A percentile compares a stretch with the other conserved stretches of the same genome.
These are phyloP conservation scores for Thereva nobilitata DNA, from an alignment of 2,888 invertebrate species.

Conservation along the genomic window DNA sequence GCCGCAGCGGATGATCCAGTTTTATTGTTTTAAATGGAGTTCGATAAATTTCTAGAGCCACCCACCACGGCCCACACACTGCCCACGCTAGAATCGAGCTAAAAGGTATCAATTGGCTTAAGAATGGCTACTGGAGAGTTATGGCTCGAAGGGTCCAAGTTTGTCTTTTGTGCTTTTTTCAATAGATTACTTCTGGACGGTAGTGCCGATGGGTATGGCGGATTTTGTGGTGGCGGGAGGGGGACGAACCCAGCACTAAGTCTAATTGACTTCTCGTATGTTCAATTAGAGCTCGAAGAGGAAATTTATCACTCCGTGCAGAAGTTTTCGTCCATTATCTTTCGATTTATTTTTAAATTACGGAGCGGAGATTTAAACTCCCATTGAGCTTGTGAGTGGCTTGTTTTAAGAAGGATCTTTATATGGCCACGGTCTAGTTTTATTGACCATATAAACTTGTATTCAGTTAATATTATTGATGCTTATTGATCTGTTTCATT, in stretches of 20 bases:
- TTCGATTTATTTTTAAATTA: not conserved
- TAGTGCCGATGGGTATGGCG: slow-evolving; percentile 2
- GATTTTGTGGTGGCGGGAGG: not conserved
- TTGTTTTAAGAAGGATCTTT: no score
- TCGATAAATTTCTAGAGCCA: slow-evolving; percentile 22
- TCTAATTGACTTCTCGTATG: slow-evolving; percentile 18
- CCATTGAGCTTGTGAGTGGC: not conserved
- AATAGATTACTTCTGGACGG: not conserved
- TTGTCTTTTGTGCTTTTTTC: slow-evolving; percentile 1
- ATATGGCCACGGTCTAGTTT: no score
- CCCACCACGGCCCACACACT: not conserved
- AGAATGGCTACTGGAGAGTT: slow-evolving; percentile 22
- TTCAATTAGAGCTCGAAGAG: slow-evolving; percentile 9
- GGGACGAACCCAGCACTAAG: not conserved
- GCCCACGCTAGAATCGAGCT: slow-evolving; percentile 2
- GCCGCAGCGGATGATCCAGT: not conserved
- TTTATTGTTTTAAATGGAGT: slow-evolving; percentile 34
- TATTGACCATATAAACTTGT: no score
- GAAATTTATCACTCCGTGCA: slow-evolving; percentile 7
- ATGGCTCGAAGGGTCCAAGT: slow-evolving; percentile 6
- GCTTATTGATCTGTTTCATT: no score
- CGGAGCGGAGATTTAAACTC: not conserved
- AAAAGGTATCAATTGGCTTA: slow-evolving; percentile 29
- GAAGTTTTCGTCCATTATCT: not conserved
- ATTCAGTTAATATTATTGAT: no score